Conservation (phyloP, 2,888 invertebrate species). For the Lochmaea crataegi region DNA sequence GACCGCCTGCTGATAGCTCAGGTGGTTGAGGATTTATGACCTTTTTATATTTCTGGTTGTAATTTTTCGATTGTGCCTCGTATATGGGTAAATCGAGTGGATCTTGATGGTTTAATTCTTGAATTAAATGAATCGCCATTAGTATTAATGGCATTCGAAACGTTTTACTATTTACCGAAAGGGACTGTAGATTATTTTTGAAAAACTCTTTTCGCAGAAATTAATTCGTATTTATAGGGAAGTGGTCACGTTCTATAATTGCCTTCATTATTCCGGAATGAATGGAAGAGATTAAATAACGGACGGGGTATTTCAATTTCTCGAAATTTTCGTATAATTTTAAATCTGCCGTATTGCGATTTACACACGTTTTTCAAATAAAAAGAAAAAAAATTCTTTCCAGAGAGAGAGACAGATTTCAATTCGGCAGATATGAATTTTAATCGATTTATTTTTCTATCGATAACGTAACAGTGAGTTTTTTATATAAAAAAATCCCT, state of each 20-base stretch:
- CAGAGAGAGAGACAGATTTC: neutral
- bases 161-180: neutral
- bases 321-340: constrained; percentile 35
- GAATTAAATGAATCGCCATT: too few species aligned
- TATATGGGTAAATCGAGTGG: too few species aligned
- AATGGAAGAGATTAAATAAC: constrained; percentile 47
- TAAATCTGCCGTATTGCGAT: constrained; percentile 21
- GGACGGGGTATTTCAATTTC: constrained; percentile 31
- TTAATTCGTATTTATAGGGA: constrained; percentile 50
- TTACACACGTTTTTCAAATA: constrained; percentile 29
- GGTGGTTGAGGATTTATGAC: too few species aligned
- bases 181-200: constrained; percentile 11
- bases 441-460: neutral
- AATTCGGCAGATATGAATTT: neutral
- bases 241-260: constrained; percentile 51
- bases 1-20: too few species aligned
- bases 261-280: constrained; percentile 48
- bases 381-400: constrained; percentile 2
- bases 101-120: too few species aligned
- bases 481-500: too few species aligned
- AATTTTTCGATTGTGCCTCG: too few species aligned
- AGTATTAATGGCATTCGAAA: neutral
- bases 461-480: too few species aligned
- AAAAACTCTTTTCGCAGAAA: constrained; percentile 35
- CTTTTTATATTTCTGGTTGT: too few species aligned